Evolutionary conservation across 2,113 vertebrate species (phyloP), one percentile per base, ranked within the genome.

Genomic region (Phyllostomus hastatus): DNA sequence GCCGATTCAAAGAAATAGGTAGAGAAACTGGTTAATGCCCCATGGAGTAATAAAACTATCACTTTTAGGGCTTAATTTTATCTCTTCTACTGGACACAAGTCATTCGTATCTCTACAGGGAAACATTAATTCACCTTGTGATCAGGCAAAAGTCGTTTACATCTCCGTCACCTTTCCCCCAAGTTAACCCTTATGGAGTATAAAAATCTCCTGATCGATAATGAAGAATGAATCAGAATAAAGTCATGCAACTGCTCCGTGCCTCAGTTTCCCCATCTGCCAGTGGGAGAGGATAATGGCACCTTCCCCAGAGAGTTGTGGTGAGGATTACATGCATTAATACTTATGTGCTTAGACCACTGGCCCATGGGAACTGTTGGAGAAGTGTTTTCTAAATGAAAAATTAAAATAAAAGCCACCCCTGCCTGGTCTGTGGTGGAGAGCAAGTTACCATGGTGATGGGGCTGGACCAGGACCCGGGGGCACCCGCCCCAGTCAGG

Each of bases 231-330:
- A 88, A 26, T 75, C 31, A 11, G 31, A 41, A 26, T 64, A 52
- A 73, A 66, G 43, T 66, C n/a, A 76, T 10, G 31, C 31, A 48
- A 75, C 35, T 15, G 38, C 66, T 38, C 61, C 50, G 9, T 17
- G 88, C 75, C 89, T 96, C n/a, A 14, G 84, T 59, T 73, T 88
- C 64, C 70, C 72, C 22, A 80, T 31, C 26, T 28, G 57, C 20
- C 76, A 57, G 33, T 28, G 11, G 2, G 41, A 88, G 61, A 73
- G 4, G 38, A 75, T 43, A 57, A 31, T 7, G 41, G 38, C 50
- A 17, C 33, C 50, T 57, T 5, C 22, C 57, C 20, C 2, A 11
- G 0, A 54, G 61, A 59, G 50, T 2, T 20, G 57, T 33, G 26
- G 26, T 20, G 66, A 61, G n/a, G 26, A 72, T 16, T 50, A 19